A percentile compares a stretch with the other conserved stretches of the same genome.
Conservation (phyloP, 2,888 invertebrate species). For the Drosophila melanosoma region DNA sequence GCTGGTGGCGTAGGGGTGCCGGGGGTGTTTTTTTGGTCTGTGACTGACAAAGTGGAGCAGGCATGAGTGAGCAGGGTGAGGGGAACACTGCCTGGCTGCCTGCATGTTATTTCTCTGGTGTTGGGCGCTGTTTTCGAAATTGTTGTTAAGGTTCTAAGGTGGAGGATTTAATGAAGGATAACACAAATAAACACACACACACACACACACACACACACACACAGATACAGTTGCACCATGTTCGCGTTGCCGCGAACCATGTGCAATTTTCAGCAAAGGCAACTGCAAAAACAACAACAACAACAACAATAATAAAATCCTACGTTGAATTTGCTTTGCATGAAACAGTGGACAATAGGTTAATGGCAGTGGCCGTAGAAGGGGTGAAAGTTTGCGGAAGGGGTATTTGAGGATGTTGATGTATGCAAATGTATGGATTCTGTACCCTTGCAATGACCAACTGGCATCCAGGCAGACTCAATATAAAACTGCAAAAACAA, state of each 20-base stretch:
- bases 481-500: not conserved
- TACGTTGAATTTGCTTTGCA: slow-evolving; percentile 64
- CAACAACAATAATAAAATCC: slow-evolving; percentile 11
- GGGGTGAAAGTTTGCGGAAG: not conserved
- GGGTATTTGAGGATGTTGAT: not conserved
- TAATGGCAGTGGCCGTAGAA: slow-evolving; percentile 29
- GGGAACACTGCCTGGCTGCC: not conserved
- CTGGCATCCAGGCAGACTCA: not conserved
- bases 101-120: slow-evolving; percentile 40
- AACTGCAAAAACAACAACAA: slow-evolving; percentile 10
- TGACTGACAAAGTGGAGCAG: slow-evolving; percentile 41
- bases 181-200: slow-evolving; percentile 44
- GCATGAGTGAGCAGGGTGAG: slow-evolving; percentile 14
- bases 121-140: slow-evolving; percentile 64
- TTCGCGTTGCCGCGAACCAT: slow-evolving; percentile 40
- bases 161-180: slow-evolving; percentile 80
- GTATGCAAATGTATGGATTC: not conserved
- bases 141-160: slow-evolving; percentile 70
- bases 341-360: slow-evolving; percentile 47
- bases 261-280: slow-evolving; percentile 45
- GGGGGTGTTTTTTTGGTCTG: not conserved
- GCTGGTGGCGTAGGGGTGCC: not conserved
- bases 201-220: slow-evolving; percentile 10
- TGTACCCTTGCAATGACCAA: not conserved
- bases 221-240: slow-evolving; percentile 24